A percentile compares a stretch with the other conserved stretches of the same genome.
Conservation (phyloP, 2,113 vertebrate genomes). For the Pollachius pollachius region DNA sequence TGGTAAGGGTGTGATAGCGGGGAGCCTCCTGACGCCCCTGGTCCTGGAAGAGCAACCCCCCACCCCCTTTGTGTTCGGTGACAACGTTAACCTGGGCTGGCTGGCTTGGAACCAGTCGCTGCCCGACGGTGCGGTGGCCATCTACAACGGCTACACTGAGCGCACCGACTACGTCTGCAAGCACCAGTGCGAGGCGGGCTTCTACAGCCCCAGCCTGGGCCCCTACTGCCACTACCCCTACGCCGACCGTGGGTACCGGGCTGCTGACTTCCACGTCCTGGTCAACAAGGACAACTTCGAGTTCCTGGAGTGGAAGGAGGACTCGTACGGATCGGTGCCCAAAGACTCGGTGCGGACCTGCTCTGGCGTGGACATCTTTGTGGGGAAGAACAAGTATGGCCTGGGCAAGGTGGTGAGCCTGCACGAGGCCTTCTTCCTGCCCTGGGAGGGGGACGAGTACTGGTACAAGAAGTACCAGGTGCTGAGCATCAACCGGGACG, state of each 20-base stretch:
- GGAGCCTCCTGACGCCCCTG: conserved; percentile 40
- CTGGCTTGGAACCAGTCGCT: conserved; percentile 52
- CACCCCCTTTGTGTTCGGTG: conserved; percentile 50
- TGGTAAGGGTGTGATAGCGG: conserved; percentile 5
- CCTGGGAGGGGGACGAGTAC: conserved; percentile 73
- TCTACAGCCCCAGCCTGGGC: conserved; percentile 67
- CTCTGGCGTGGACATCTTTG: conserved; percentile 48
- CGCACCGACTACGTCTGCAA: conserved; percentile 73
- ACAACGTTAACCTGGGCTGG: conserved; percentile 74
- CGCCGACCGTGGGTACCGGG: conserved; percentile 61
- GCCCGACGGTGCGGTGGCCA: conserved; percentile 63
- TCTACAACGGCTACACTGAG: conserved; percentile 72
- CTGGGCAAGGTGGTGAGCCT: conserved; percentile 74
- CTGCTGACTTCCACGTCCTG: conserved; percentile 65
- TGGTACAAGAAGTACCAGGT: conserved; percentile 77
- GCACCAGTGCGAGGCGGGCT: conserved; percentile 68
- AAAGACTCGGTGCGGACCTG: conserved; percentile 63
- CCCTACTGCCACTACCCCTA: conserved; percentile 74
- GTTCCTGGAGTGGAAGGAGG: conserved; percentile 73
- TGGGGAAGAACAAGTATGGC: conserved; percentile 76
- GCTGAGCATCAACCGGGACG: conserved; percentile 67
- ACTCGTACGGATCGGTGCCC: conserved; percentile 65
- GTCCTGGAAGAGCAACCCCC: conserved; percentile 39
- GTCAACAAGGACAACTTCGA: conserved; percentile 75
- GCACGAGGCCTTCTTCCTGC: conserved; percentile 73